These are phyloP conservation scores for Lepidonotus clava DNA, from an alignment of 2,888 invertebrate genomes.

Conservation along the genomic window DNA sequence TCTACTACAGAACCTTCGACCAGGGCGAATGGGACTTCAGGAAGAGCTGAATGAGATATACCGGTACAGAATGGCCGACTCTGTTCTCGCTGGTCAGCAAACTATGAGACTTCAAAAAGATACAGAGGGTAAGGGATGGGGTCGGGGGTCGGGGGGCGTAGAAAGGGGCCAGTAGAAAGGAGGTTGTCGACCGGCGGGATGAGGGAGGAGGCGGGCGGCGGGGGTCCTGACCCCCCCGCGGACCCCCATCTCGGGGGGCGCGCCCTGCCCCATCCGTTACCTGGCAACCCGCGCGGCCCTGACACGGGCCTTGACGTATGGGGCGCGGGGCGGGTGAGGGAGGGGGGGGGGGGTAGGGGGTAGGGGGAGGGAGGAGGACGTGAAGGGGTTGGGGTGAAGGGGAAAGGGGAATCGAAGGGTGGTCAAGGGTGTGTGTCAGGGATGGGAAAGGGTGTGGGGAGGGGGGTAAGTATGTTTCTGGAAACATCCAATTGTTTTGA, in stretches of 20 bases:
- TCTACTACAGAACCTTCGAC: no score
- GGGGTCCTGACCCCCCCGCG: not conserved
- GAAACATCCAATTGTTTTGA: no score
- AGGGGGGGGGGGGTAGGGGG: not conserved
- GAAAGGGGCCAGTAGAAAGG: not conserved
- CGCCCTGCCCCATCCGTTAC: slow-evolving; percentile 31
- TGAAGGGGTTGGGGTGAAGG: not conserved
- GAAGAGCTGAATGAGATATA: no score
- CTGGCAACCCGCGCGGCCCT: not conserved
- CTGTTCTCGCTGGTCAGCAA: no score
- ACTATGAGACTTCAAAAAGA: no score
- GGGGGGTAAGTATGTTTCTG: no score
- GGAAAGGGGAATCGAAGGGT: not conserved
- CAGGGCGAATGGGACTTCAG: no score
- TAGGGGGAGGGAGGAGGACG: not conserved
- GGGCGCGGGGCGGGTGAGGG: not conserved
- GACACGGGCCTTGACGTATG: slow-evolving; percentile 42
- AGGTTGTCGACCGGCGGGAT: not conserved
- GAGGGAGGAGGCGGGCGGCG: slow-evolving; percentile 22
- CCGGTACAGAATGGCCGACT: no score
- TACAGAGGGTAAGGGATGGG: no score
- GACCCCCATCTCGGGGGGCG: slow-evolving; percentile 49
- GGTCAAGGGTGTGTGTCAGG: not conserved
- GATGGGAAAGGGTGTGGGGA: no score
- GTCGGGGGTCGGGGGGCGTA: slow-evolving; percentile 6